phyloP scores from a whole-genome alignment of 2,888 invertebrate species.

The Cryptophagus acutangulus region DNA sequence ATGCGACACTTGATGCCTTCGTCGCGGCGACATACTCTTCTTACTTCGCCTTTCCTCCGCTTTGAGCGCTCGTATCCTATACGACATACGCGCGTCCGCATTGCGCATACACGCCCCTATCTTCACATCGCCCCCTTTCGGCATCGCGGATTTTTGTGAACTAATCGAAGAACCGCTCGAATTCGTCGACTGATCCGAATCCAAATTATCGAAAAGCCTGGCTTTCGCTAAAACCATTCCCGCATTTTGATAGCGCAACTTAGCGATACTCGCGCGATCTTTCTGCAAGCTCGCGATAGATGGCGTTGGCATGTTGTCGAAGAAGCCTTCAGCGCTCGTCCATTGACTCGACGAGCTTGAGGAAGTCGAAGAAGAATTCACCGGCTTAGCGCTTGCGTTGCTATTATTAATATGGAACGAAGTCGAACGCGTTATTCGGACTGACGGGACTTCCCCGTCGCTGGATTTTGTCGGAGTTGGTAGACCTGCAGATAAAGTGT shows the following conservation, averaged over 20 bases:
- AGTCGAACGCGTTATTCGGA: neutral
- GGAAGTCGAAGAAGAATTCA: conserved; percentile 18
- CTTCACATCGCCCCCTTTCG: neutral
- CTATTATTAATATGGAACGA: neutral
- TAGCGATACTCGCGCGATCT: conserved; percentile 68
- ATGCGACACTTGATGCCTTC: conserved; percentile 26
- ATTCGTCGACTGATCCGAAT: conserved; percentile 28
- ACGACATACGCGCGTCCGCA: conserved; percentile 22
- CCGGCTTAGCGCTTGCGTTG: neutral
- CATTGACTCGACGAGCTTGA: conserved; percentile 39
- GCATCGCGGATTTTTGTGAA: conserved; percentile 8
- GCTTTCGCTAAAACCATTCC: conserved; percentile 78
- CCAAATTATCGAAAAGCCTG: conserved; percentile 61
- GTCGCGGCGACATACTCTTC: conserved; percentile 38
- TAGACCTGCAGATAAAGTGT: conserved; percentile 30
- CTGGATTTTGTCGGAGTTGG: conserved; percentile 1
- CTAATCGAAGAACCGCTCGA: neutral
- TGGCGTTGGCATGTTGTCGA: conserved; percentile 50
- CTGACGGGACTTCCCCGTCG: neutral
- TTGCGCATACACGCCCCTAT: conserved; percentile 23
- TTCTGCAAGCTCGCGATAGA: conserved; percentile 53
- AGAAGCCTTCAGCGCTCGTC: conserved; percentile 46
- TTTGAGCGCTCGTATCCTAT: conserved; percentile 30
- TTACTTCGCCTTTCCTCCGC: conserved; percentile 33
- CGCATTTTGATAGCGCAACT: conserved; percentile 67